Percentiles rank a stretch among this genome's conserved stretches.
phyloP scores from a whole-genome alignment of 2,797 vertebrate species.

The Chaetophractus vellerosus region DNA sequence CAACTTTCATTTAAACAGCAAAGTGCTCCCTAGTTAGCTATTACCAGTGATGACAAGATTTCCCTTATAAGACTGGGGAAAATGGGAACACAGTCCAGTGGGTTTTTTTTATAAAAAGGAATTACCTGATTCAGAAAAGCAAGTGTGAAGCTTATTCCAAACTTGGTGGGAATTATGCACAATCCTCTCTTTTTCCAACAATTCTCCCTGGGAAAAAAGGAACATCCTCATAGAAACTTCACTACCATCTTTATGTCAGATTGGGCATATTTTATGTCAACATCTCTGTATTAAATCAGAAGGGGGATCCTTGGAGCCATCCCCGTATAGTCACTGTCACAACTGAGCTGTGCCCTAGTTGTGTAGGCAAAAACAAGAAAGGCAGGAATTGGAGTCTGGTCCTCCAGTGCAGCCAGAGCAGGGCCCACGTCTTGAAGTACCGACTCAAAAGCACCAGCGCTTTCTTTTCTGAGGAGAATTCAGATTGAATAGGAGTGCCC shows the following conservation, averaged over 20 bases:
- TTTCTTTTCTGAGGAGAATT: neutral
- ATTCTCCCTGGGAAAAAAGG: slow-evolving; percentile 92
- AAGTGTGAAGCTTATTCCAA: slow-evolving; percentile 95
- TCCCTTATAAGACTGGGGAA: neutral
- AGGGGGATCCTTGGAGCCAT: neutral
- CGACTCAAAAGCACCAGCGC: neutral
- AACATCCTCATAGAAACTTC: neutral
- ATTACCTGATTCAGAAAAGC: slow-evolving; percentile 96
- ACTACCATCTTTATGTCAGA: neutral
- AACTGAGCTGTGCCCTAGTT: neutral
- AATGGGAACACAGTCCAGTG: neutral
- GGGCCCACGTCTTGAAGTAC: neutral
- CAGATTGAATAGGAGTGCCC: neutral
- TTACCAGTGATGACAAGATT: neutral
- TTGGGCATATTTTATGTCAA: neutral
- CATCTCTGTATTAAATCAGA: neutral
- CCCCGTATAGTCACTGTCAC: neutral
- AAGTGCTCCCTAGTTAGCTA: neutral
- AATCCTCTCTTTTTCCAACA: slow-evolving; percentile 98
- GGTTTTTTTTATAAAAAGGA: slow-evolving; percentile 1
- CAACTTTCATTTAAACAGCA: neutral
- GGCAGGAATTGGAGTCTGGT: neutral
- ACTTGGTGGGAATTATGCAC: slow-evolving; percentile 96
- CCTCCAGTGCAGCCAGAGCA: neutral
- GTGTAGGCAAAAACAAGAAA: neutral